Evolutionary conservation across 2,888 invertebrate species (phyloP).

Genomic region (Drosophila birchii): DNA sequence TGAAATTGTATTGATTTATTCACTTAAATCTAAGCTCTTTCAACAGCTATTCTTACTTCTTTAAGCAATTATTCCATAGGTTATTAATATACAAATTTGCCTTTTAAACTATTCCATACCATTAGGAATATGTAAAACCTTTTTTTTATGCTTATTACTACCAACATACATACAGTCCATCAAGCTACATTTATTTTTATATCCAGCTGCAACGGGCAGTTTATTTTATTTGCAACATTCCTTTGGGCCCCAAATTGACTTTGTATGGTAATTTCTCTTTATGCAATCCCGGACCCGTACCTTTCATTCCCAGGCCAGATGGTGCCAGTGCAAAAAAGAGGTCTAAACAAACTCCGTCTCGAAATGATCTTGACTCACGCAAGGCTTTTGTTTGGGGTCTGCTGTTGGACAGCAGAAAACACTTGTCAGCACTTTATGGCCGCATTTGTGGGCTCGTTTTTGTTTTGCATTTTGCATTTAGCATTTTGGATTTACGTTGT

Average conservation of each 20-base stretch:
- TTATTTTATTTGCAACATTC: conserved; percentile 27
- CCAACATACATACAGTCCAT: not conserved
- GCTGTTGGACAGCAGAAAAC: conserved; percentile 36
- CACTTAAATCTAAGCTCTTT: too few relatives aligned
- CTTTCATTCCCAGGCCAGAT: conserved; percentile 32
- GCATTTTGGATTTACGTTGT: conserved; percentile 32
- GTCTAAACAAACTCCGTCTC: conserved; percentile 38
- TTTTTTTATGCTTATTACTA: not conserved
- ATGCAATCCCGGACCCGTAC: conserved; percentile 8
- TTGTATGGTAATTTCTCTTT: conserved; percentile 42
- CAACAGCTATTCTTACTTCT: not conserved
- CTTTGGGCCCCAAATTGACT: conserved; percentile 3
- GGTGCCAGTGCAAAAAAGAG: conserved; percentile 27
- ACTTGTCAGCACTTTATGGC: conserved; percentile 72
- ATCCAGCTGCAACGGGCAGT: conserved; percentile 7
- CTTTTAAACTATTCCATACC: not conserved
- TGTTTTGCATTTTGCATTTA: conserved; percentile 37
- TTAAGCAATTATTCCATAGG: not conserved
- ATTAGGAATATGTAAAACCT: not conserved
- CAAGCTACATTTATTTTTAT: conserved; percentile 13
- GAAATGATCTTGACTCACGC: conserved; percentile 53
- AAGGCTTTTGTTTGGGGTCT: conserved; percentile 25
- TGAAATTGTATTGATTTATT: not conserved
- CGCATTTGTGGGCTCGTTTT: conserved; percentile 40
- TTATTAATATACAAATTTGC: too few relatives aligned